Percentiles rank a stretch among this genome's conserved stretches.
Conservation (phyloP, 2,888 invertebrate genomes). For the Pterostichus madidus region DNA sequence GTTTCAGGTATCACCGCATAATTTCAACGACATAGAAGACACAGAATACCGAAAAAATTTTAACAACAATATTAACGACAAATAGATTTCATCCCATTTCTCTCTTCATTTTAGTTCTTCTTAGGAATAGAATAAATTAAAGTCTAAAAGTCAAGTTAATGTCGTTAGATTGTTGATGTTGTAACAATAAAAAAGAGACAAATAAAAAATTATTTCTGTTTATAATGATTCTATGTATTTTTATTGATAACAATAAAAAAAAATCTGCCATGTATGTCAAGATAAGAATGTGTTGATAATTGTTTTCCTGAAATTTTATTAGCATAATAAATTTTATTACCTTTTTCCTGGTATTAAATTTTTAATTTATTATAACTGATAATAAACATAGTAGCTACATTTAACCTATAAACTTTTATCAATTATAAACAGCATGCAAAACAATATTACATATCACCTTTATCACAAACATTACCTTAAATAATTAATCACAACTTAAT, state of each 20-base stretch:
- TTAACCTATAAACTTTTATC: too few relatives aligned
- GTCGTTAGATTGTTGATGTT: constrained; percentile 59
- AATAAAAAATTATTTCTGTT: constrained; percentile 68
- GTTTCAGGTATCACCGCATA: constrained; percentile 27
- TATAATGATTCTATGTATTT: constrained; percentile 65
- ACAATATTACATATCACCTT: neutral
- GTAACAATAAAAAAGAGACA: constrained; percentile 68
- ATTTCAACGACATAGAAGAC: constrained; percentile 48
- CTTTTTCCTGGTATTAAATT: too few relatives aligned
- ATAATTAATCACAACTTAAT: neutral
- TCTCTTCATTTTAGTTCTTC: constrained; percentile 7
- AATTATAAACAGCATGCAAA: neutral
- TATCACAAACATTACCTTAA: too few relatives aligned
- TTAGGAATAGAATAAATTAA: constrained; percentile 25
- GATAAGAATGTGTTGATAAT: neutral
- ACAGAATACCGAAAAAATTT: constrained; percentile 26
- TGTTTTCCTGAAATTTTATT: neutral
- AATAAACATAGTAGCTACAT: too few relatives aligned
- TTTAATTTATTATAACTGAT: neutral
- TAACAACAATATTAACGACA: constrained; percentile 6
- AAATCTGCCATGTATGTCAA: neutral
- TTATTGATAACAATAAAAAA: constrained; percentile 6
- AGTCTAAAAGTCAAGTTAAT: constrained; percentile 61
- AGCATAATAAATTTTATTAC: neutral
- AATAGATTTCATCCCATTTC: constrained; percentile 19